A percentile compares a stretch with the other conserved stretches of the same genome.
Evolutionary conservation across 35 echinoderm and acorn worm genomes (phyloP).

Genomic region (Eucidaris tribuloides): DNA sequence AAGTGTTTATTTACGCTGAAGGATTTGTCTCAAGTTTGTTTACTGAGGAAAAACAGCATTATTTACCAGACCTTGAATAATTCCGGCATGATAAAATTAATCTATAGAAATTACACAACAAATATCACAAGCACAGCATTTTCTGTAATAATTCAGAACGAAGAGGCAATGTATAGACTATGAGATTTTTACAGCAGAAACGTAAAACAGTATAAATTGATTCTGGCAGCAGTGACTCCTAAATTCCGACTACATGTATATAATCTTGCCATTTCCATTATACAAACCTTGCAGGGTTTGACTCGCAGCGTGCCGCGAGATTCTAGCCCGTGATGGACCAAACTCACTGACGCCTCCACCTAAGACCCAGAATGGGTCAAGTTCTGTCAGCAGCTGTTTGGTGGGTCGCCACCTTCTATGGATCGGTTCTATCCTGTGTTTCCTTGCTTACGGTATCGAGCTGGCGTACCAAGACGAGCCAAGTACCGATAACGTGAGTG

Average conservation of each 20-base stretch:
- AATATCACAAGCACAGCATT: background rate
- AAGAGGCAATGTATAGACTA: background rate
- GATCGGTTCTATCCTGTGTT: slow-evolving; percentile 86
- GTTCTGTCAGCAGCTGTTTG: slow-evolving; percentile 96
- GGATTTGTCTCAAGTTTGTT: too few relatives aligned
- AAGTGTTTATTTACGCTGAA: too few relatives aligned
- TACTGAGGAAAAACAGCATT: too few relatives aligned
- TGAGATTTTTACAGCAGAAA: background rate
- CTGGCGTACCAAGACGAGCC: slow-evolving; percentile 68
- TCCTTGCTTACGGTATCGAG: slow-evolving; percentile 84
- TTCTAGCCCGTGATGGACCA: slow-evolving; percentile 92
- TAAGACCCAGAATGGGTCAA: slow-evolving; percentile 96
- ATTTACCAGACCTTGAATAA: too few relatives aligned
- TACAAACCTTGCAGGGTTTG: slow-evolving; percentile 54
- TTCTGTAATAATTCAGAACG: background rate
- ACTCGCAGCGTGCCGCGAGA: slow-evolving; percentile 59
- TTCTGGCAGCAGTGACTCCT: background rate
- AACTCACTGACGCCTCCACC: slow-evolving; percentile 81
- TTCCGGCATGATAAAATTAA: too few relatives aligned
- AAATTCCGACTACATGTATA: too few relatives aligned
- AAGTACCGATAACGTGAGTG: slow-evolving; percentile 89
- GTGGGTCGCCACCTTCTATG: slow-evolving; percentile 88
- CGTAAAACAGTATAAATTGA: background rate
- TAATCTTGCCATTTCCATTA: too few relatives aligned
- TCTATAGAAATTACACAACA: too few relatives aligned